Conservation (phyloP, 2,113 vertebrate genomes). For the Pycnonotus jocosus region DNA sequence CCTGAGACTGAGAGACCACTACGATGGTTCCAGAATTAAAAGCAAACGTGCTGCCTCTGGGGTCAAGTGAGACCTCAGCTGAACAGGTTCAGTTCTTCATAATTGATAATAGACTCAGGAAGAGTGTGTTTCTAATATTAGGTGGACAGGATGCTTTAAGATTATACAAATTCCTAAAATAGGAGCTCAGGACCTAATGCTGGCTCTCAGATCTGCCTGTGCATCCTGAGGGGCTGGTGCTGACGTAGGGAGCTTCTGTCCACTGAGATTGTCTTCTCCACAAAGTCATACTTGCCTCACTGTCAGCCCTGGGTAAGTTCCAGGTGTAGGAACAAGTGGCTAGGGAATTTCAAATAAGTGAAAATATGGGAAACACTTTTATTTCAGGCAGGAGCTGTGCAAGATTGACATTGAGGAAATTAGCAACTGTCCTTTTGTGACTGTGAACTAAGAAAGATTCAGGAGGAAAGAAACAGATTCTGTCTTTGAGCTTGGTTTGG, state of each 20-base stretch:
- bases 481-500: not conserved
- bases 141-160: not conserved
- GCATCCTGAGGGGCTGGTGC: not conserved
- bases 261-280: not conserved
- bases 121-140: not conserved
- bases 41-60: not conserved
- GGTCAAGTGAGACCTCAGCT: not conserved
- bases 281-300: not conserved
- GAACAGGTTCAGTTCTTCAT: not conserved
- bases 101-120: not conserved
- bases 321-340: not conserved
- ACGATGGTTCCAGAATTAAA: not conserved
- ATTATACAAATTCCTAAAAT: not conserved
- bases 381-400: not conserved
- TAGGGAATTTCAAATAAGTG: not conserved
- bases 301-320: not conserved
- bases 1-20: not conserved
- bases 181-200: not conserved
- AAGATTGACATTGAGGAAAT: not conserved
- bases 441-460: not conserved
- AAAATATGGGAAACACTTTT: not conserved
- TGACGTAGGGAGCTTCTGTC: not conserved
- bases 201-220: not conserved
- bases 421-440: not conserved
- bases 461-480: not conserved